Evolutionary conservation across 2,113 vertebrate genomes (phyloP).

Genomic region (Solenodon paradoxus): DNA sequence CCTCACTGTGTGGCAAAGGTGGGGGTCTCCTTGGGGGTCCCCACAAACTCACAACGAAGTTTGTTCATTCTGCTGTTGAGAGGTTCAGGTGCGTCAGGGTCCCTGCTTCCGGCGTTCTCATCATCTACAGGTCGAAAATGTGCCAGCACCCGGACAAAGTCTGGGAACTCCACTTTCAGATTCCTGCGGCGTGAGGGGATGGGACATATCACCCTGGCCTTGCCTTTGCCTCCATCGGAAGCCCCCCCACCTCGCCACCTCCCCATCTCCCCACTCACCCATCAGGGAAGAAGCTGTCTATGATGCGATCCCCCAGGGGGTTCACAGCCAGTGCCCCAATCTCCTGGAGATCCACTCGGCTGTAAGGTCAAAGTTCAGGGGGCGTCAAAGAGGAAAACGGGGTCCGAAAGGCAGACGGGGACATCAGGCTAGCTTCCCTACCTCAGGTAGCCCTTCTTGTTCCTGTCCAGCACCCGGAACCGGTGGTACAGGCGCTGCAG

Average conservation of each 20-base stretch:
- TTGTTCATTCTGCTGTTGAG: constrained; percentile 86
- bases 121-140: constrained; percentile 85
- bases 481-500: constrained; percentile 83
- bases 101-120: constrained; percentile 41
- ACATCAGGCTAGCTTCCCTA: constrained; percentile 32
- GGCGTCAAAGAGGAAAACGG: neutral
- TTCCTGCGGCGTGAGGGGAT: constrained; percentile 60
- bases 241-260: rapidly evolving
- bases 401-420: neutral
- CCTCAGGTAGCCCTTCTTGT: constrained; percentile 82
- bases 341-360: constrained; percentile 81
- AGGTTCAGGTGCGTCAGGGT: constrained; percentile 70
- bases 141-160: constrained; percentile 85
- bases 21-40: neutral
- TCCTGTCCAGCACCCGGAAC: constrained; percentile 83
- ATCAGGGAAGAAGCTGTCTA: constrained; percentile 84
- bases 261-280: constrained; percentile 68
- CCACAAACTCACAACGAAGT: constrained; percentile 83
- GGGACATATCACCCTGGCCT: too few relatives aligned
- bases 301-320: constrained; percentile 86
- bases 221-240: too few relatives aligned
- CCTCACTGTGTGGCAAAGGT: neutral
- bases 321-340: constrained; percentile 83
- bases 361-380: constrained; percentile 38
- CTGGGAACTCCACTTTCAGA: constrained; percentile 84